Conservation (phyloP, 2,888 invertebrate species). For the Hemaris fuciformis region DNA sequence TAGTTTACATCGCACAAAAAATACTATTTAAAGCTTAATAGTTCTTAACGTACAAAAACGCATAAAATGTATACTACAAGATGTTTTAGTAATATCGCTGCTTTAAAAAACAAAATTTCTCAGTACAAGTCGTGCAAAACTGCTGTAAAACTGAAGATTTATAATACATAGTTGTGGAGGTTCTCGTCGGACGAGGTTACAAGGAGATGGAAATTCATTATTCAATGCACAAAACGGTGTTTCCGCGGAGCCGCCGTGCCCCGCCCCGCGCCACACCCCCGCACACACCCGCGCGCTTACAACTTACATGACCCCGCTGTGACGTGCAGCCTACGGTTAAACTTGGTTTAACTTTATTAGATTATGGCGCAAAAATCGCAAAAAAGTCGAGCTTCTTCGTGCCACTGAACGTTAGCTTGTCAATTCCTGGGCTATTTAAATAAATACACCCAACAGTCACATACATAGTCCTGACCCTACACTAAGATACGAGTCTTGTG, state of each 20-base stretch:
- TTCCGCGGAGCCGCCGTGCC: not conserved
- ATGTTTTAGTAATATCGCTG: not conserved
- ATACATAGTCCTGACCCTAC: no score
- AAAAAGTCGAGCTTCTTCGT: no score
- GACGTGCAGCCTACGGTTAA: not conserved
- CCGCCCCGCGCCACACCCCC: not conserved
- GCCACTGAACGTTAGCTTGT: no score
- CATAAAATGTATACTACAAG: no score
- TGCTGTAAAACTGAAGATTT: constrained; percentile 3
- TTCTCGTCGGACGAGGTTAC: constrained; percentile 2
- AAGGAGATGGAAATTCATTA: constrained; percentile 8
- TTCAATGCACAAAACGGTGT: constrained; percentile 8
- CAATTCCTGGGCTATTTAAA: no score
- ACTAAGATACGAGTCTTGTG: no score
- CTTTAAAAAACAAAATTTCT: not conserved
- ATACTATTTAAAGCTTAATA: no score
- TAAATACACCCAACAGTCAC: no score
- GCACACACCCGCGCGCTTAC: not conserved
- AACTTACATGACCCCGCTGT: not conserved
- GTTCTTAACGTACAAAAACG: no score
- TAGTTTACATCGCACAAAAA: no score
- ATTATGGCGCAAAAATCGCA: no score
- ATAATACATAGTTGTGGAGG: constrained; percentile 9
- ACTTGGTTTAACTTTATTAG: not conserved
- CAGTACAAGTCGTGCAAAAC: not conserved